Base-by-base conservation (phyloP, 2,797 vertebrate species). In the Halcyon smyrnensis region DNA sequence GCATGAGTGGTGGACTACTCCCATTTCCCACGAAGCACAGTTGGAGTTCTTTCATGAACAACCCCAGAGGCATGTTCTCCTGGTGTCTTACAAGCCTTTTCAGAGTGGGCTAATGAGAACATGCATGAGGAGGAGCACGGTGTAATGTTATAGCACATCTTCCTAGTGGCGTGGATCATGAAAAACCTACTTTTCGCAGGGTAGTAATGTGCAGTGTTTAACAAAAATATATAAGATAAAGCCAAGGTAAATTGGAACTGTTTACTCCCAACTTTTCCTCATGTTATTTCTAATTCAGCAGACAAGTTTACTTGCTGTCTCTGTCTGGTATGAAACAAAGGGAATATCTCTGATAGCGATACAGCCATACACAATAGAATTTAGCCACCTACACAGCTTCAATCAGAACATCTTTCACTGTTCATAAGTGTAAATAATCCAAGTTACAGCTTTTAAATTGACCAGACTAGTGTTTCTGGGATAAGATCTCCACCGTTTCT, bases 371-470 rank as follows among this genome's bases (percentile, higher is more conserved):
- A 67, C 43, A 90, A 63, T 39, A 94, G 64, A 94, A 93, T 82
- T 88, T 83, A 89, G 36, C 80, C 74, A 94, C 87, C 89, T 89
- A 84, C 85, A 90, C 83, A 89, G 48, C 74, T 89, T 90, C 93
- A 87, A 79, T 94, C 90, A 91, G 57, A 94, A 85, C 73, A 87
- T 82, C 77, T 93, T 95, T 84, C 80, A 73, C n/a, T 63, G 17
- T 25, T 90, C 25, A 3, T 78, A 88, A 88, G 45, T 41, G 60
- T 64, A 90, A 84, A 70, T 86, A 88, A 79, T 95, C 87, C 74
- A 86, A 93, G 70, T 53, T 91, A 87, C 67, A 79, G 68, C 64
- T 95, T 95, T 91, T 81, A 82, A 90, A 95, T 45, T 90, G 94
- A 87, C 83, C 80, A 32, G 0, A 0, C 32, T 86, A 67, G 15